Evolutionary conservation across 2,888 invertebrate genomes (phyloP), one percentile per base, ranked within the genome.

Genomic region (Oligia strigilis): DNA sequence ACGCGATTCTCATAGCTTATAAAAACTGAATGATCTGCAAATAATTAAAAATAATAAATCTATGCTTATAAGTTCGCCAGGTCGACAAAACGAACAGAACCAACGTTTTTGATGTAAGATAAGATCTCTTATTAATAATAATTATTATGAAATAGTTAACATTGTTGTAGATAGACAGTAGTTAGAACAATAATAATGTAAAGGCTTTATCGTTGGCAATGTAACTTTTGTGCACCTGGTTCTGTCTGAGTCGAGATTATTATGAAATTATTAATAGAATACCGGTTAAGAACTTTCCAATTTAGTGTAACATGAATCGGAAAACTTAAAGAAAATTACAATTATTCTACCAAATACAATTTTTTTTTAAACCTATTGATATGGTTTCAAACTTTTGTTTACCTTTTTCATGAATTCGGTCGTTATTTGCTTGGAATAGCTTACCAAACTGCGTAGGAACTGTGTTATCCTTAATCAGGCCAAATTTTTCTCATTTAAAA

Each of bases 191-290:
- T 84, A 85, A 92, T 93, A 93, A 93, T 90, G 90, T 90, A 92
- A 91, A 93, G 90, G 94, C 95, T 95, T 96, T 91, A 89, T 90
- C 96, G 96, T 96, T 97, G 97, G 96, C 94, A 93, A 94, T 95
- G 96, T 96, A 93, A 93, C 95, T 95, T 96, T 94, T 96, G 95
- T 95, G 96, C 96, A 96, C 96, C 96, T 97, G 97, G 96, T 95
- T 88, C 83, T 87, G 81, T 87, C 88, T 91, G 90, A 88, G 81
- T 91, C 91, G 92, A 93, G 93, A 93, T 92, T 87, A 90, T 94
- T 92, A 84, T 87, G 74, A 49, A 49, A 29, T 36, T 8, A 19
- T 3, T 2, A 75, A 67, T 1, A 29, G 8, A 55, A 17, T 4
- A 3, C 0, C 17, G 6, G 55, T 40, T 23, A 19, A 43, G 9